Evolutionary conservation across 2,797 vertebrate genomes (phyloP).

Genomic region (Lutjanus campechanus): DNA sequence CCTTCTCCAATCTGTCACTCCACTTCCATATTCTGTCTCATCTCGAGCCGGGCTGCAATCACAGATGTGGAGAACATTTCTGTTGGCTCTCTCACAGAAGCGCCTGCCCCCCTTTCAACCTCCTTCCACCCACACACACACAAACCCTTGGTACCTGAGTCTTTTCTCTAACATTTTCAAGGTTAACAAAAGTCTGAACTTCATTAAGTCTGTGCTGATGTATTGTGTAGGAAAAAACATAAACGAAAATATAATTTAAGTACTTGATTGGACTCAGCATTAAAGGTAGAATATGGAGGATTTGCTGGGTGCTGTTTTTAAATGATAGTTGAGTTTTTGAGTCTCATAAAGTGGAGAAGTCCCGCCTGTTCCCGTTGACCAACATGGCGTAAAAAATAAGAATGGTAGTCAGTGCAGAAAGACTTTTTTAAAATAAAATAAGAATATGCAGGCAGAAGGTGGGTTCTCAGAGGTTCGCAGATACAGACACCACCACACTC

Average conservation of each 20-base stretch:
- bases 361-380: too few relatives aligned
- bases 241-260: neutral
- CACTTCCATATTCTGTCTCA: conserved; percentile 66
- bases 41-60: conserved; percentile 57
- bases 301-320: too few relatives aligned
- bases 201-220: neutral
- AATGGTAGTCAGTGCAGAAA: too few relatives aligned
- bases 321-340: too few relatives aligned
- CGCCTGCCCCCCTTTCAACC: conserved; percentile 18
- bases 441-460: too few relatives aligned
- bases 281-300: too few relatives aligned
- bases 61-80: conserved; percentile 67
- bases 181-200: conserved; percentile 9
- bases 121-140: conserved; percentile 21
- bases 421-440: too few relatives aligned
- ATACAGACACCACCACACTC: too few relatives aligned
- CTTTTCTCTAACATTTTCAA: conserved; percentile 27
- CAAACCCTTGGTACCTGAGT: neutral
- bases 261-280: neutral
- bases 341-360: too few relatives aligned
- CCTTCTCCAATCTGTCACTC: conserved; percentile 69
- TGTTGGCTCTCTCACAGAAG: conserved; percentile 42
- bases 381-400: too few relatives aligned
- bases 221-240: neutral
- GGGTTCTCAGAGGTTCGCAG: too few relatives aligned